Base-by-base conservation (phyloP, 2,888 invertebrate species). In the Oligia fasciuncula region DNA sequence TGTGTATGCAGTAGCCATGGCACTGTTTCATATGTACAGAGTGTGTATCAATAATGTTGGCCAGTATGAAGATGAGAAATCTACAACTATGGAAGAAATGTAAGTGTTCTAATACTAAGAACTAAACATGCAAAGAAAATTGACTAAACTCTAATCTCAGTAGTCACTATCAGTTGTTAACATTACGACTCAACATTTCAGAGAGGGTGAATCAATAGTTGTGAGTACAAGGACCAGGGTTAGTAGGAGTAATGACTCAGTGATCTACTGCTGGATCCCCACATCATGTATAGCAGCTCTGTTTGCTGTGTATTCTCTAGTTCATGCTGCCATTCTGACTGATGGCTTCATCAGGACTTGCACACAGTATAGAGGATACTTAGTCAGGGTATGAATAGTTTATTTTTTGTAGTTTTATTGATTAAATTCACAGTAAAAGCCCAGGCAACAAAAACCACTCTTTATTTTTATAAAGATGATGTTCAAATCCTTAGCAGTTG, bases 341-440 rank as follows among this genome's bases (percentile, higher is more conserved):
- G 98, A 98, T 91, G 98, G 98, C 0, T 98, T 98, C 90, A 96
- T 97, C 76, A 97, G 97, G 85, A 98, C 98, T n/a, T 98, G 98
- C 92, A 97, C 97, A 9, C 98, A 98, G 89, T 98, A 98, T 90
- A 97, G 98, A 78, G 97, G 97, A 87, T 97, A 97, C 78, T 93
- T 98, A 85, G 97, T 98, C 63, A 97, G 97, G 92, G 97, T 97
- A 92, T 92, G 88, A 80, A 0, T 14, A n/a, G 0, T 54, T 67
- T 49, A 4, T 19, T 54, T 4, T n/a, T 60, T 46, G 4, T 57
- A 35, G 29, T 14, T 46, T 66, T 23, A 9, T 23, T 9, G 2
- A 54, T 54, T 54, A 23, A 57, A n/a, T 11, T 57, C 11, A 9
- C 23, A 23, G 54, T 54, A 23, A 54, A 54, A 8, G 54, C 23